Evolutionary conservation across 2,113 vertebrate species (phyloP).

Genomic region (Bombycilla garrulus): DNA sequence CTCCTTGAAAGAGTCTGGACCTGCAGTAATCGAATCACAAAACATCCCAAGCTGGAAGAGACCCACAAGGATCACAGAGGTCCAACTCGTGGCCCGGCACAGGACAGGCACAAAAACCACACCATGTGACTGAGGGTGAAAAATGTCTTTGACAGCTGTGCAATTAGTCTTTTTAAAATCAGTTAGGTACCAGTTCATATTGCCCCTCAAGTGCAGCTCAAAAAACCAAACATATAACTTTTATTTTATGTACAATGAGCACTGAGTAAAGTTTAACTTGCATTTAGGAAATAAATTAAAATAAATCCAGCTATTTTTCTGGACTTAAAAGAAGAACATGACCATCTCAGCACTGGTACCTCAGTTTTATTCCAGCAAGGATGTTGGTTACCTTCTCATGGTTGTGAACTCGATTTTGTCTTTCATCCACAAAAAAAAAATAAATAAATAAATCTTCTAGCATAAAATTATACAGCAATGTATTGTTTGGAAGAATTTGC

Average conservation of each 20-base stretch:
- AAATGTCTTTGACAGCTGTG: neutral
- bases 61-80: neutral
- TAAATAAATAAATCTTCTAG: neutral
- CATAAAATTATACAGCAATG: neutral
- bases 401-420: neutral
- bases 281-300: neutral
- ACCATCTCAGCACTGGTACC: neutral
- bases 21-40: neutral
- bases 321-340: neutral
- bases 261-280: neutral
- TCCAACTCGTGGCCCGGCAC: neutral
- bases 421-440: neutral
- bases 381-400: rapidly evolving
- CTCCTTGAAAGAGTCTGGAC: neutral
- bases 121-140: neutral
- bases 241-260: neutral
- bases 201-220: neutral
- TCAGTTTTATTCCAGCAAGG: neutral
- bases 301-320: neutral
- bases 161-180: neutral
- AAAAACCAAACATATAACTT: neutral
- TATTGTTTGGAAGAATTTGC: neutral
- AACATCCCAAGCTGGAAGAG: neutral
- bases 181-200: neutral
- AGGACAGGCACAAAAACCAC: neutral